phyloP scores from a whole-genome alignment of 2,888 invertebrate species.

The Cotesia congregata region DNA sequence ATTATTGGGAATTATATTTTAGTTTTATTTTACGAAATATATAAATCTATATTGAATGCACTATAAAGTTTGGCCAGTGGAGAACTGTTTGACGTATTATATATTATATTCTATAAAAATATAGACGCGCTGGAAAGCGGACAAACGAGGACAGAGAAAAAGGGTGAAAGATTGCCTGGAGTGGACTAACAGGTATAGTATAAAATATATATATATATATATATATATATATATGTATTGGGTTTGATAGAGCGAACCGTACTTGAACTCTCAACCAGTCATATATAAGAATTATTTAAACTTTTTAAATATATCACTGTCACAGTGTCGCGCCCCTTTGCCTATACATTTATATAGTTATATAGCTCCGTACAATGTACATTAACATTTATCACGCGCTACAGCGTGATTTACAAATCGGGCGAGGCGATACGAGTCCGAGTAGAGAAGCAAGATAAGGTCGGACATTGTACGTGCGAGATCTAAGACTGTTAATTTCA shows the following conservation, averaged over 20 bases:
- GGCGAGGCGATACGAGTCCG: not conserved
- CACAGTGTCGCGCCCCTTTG: not conserved
- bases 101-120: not conserved
- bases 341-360: not conserved
- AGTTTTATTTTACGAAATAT: not conserved
- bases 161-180: not conserved
- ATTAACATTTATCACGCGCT: not conserved
- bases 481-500: slow-evolving; percentile 2
- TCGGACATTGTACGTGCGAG: not conserved
- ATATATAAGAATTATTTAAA: slow-evolving; percentile 1
- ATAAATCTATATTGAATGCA: not conserved
- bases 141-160: no score
- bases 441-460: not conserved
- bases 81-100: not conserved
- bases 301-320: not conserved
- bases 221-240: not conserved
- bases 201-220: not conserved
- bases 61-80: not conserved
- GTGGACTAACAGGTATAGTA: not conserved
- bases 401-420: no score
- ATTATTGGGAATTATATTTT: not conserved
- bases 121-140: not conserved
- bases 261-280: not conserved
- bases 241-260: not conserved
- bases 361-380: not conserved